A percentile compares a stretch with the other conserved stretches of the same genome.
Evolutionary conservation across 2,797 vertebrate species (phyloP).

Genomic region (Peromyscus attwateri): DNA sequence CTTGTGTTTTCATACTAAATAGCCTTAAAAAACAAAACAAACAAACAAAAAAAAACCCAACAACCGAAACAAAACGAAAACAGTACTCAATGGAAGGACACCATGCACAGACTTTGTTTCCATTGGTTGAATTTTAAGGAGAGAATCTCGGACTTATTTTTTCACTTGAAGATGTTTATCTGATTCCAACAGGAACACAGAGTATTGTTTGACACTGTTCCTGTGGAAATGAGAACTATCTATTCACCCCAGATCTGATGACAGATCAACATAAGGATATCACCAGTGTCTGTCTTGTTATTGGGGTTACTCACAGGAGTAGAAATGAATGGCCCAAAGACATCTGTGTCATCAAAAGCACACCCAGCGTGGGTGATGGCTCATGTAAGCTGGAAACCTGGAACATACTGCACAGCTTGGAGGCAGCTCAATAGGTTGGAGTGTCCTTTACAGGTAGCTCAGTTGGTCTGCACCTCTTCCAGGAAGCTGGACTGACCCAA

Average conservation of each 20-base stretch:
- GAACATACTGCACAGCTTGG: not conserved
- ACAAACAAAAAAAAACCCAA: not conserved
- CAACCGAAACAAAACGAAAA: not conserved
- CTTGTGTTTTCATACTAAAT: slow-evolving; percentile 35
- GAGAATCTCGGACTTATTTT: slow-evolving; percentile 7
- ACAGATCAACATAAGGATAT: not conserved
- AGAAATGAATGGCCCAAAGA: not conserved
- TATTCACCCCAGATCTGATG: not conserved
- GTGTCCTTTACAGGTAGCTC: not conserved
- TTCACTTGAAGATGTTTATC: not conserved
- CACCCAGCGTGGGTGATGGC: not conserved
- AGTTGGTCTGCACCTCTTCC: not conserved
- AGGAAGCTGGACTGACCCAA: not conserved
- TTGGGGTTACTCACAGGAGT: not conserved
- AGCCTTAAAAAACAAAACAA: not conserved
- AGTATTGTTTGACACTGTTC: not conserved
- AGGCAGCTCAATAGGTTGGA: not conserved
- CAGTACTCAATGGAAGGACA: not conserved
- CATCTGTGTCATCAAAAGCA: not conserved
- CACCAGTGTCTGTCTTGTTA: not conserved
- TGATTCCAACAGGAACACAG: not conserved
- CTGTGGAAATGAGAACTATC: not conserved
- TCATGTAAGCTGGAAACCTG: not conserved
- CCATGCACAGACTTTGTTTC: not conserved
- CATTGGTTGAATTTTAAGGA: not conserved